phyloP scores from a whole-genome alignment of 1,140 invertebrate genomes.

The Grapholita molesta region DNA sequence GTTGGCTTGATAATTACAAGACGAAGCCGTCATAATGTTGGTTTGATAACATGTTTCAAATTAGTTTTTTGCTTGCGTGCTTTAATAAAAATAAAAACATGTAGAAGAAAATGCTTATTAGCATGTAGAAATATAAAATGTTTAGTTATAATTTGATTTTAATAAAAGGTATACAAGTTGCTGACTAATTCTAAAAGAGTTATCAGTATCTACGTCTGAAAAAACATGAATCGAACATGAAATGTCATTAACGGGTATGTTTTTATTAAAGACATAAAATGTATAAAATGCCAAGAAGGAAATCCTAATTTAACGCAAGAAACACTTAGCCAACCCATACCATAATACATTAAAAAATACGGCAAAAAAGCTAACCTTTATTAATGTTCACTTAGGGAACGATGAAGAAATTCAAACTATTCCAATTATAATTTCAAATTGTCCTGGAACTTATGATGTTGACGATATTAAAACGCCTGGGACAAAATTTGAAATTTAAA shows the following conservation, averaged over 20 bases:
- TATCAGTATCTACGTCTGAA: too few relatives aligned
- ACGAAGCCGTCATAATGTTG: not conserved
- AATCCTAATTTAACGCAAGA: not conserved
- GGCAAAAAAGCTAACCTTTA: not conserved
- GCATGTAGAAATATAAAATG: not conserved
- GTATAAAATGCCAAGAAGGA: not conserved
- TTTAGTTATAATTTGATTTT: not conserved
- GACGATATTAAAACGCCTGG: not conserved
- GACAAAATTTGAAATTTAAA: constrained; percentile 13
- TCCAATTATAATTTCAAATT: constrained; percentile 5
- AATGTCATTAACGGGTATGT: not conserved
- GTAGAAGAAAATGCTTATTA: not conserved
- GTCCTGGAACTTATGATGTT: not conserved
- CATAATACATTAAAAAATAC: not conserved
- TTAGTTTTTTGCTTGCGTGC: not conserved
- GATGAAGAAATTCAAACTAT: constrained; percentile 14
- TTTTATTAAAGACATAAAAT: not conserved
- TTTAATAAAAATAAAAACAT: not conserved
- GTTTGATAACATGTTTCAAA: not conserved
- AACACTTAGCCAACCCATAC: not conserved
- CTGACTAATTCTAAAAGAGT: too few relatives aligned
- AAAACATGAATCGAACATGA: not conserved
- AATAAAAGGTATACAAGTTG: too few relatives aligned
- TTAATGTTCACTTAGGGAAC: not conserved
- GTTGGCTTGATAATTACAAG: not conserved